Conservation (phyloP, 1,140 invertebrate genomes). For the Stratiolaelaps scimitus region DNA sequence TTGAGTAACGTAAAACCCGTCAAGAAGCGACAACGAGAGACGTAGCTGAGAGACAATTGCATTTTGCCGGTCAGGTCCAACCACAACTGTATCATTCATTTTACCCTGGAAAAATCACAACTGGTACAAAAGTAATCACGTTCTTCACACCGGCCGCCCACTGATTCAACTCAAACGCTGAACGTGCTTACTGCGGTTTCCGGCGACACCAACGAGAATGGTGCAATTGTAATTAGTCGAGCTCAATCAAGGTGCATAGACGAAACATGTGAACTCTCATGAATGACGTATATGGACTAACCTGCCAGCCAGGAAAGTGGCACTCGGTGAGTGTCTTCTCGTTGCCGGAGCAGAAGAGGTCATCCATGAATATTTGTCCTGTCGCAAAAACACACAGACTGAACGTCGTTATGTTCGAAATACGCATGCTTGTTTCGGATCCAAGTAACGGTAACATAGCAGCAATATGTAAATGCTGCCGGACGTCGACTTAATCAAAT, state of each 20-base stretch:
- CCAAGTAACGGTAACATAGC: slow-evolving; percentile 13
- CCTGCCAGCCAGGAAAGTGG: slow-evolving; percentile 63
- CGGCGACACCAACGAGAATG: background rate
- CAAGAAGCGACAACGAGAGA: too few relatives aligned
- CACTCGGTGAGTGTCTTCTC: slow-evolving; percentile 59
- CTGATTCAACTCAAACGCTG: too few relatives aligned
- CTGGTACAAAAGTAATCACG: too few relatives aligned
- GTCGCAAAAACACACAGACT: slow-evolving; percentile 29
- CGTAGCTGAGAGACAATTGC: too few relatives aligned
- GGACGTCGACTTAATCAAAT: slow-evolving; percentile 8
- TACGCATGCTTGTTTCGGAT: background rate
- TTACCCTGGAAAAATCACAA: too few relatives aligned
- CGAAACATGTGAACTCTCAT: too few relatives aligned
- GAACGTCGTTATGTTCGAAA: background rate
- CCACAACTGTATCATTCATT: too few relatives aligned
- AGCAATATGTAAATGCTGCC: background rate
- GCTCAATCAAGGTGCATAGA: background rate
- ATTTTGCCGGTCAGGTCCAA: too few relatives aligned
- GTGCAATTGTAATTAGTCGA: background rate
- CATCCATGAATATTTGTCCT: slow-evolving; percentile 78
- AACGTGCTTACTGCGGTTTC: background rate
- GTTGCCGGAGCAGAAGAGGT: slow-evolving; percentile 65
- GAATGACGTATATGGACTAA: background rate
- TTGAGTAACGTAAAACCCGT: too few relatives aligned
- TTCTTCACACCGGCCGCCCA: too few relatives aligned